These are phyloP conservation scores for Eupithecia tripunctaria DNA, from an alignment of 2,888 invertebrate species.

Conservation along the genomic window DNA sequence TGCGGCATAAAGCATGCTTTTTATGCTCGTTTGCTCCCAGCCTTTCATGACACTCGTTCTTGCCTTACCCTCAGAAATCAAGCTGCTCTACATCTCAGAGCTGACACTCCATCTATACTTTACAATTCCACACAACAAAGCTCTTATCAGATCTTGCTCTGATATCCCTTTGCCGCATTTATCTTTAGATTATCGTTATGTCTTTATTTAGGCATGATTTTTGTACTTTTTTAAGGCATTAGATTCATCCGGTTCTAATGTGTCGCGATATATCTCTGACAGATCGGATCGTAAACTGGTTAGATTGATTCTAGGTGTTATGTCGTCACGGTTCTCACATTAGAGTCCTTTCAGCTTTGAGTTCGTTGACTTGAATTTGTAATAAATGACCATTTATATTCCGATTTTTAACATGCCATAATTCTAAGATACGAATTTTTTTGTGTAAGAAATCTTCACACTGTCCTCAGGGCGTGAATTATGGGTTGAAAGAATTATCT, in stretches of 20 bases:
- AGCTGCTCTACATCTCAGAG: not conserved
- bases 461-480: not conserved
- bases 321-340: constrained; percentile 23
- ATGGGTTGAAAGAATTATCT: not conserved
- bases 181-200: constrained; percentile 78
- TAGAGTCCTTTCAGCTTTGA: not conserved
- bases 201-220: constrained; percentile 73
- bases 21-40: not conserved
- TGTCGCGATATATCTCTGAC: constrained; percentile 57
- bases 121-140: not conserved
- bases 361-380: constrained; percentile 14
- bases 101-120: constrained; percentile 23
- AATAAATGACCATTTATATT: not conserved
- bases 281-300: constrained; percentile 44
- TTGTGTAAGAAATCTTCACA: not conserved
- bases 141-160: constrained; percentile 51
- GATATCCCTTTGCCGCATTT: constrained; percentile 72
- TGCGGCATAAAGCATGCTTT: not conserved
- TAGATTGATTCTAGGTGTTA: constrained; percentile 35
- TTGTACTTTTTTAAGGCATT: constrained; percentile 48
- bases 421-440: not conserved
- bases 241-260: constrained; percentile 65
- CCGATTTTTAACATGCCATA: not conserved
- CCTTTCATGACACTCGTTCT: not conserved
- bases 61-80: not conserved